phyloP scores from a whole-genome alignment of 2,888 invertebrate genomes.

The Andrena praecox region DNA sequence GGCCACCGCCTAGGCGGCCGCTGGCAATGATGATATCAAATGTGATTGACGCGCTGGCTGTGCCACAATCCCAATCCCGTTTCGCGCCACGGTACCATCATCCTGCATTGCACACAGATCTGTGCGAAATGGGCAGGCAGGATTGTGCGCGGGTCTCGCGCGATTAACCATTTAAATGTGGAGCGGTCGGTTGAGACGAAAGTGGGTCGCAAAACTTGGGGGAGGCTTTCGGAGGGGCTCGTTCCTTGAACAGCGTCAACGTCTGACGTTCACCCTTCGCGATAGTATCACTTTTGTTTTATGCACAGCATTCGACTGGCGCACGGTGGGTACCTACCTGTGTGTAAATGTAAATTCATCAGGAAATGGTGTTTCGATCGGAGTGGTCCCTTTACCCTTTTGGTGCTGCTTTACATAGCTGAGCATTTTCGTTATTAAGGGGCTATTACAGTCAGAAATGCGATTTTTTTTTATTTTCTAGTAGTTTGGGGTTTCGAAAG shows the following conservation, averaged over 20 bases:
- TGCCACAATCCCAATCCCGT: conserved; percentile 64
- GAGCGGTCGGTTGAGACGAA: neutral
- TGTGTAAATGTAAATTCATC: too few species aligned
- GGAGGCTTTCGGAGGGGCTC: neutral
- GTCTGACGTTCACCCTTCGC: neutral
- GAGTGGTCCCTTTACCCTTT: too few species aligned
- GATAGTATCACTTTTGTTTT: neutral
- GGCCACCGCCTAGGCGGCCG: conserved; percentile 48
- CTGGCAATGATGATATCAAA: conserved; percentile 76
- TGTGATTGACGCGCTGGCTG: conserved; percentile 72
- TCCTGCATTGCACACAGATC: conserved; percentile 21
- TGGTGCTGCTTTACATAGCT: too few species aligned
- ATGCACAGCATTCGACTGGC: too few species aligned
- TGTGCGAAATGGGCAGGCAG: neutral
- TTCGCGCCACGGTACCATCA: conserved; percentile 44
- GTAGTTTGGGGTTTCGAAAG: too few species aligned
- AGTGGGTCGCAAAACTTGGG: neutral
- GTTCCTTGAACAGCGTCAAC: neutral
- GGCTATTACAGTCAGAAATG: too few species aligned
- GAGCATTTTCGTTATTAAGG: too few species aligned
- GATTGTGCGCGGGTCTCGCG: neutral
- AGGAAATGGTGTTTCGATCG: too few species aligned
- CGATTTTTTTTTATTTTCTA: too few species aligned
- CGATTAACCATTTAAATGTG: conserved; percentile 24
- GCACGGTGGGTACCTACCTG: too few species aligned